Conservation (phyloP, 2,888 invertebrate genomes). For the Dexiosoma caninum region DNA sequence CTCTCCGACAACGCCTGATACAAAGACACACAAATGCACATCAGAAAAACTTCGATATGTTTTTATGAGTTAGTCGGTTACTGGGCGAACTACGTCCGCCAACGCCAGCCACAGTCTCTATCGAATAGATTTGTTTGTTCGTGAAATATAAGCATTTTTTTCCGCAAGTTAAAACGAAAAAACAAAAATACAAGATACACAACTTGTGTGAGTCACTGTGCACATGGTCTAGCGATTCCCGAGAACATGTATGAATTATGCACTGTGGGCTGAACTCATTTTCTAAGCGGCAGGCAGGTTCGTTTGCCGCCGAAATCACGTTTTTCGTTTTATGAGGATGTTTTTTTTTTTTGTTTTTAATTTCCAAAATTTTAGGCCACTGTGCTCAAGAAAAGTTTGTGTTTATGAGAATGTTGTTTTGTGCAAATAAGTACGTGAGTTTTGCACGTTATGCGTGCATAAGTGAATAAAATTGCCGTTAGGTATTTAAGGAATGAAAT, state of each 20-base stretch:
- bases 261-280: neutral
- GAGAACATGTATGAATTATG: neutral
- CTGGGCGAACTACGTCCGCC: too few species aligned
- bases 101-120: too few species aligned
- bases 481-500: conserved; percentile 72
- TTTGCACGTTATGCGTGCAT: conserved; percentile 75
- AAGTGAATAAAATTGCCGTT: conserved; percentile 76
- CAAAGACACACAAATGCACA: too few species aligned
- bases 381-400: neutral
- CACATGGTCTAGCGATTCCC: neutral
- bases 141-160: too few species aligned
- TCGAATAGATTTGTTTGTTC: too few species aligned
- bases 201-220: neutral
- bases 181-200: neutral
- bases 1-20: too few species aligned
- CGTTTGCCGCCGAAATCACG: too few species aligned
- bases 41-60: too few species aligned
- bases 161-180: too few species aligned
- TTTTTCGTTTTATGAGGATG: too few species aligned
- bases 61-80: too few species aligned
- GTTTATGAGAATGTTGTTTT: conserved; percentile 24
- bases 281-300: neutral
- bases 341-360: neutral
- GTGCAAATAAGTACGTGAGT: conserved; percentile 72
- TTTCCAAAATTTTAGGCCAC: neutral